These are phyloP conservation scores for Aspidiotus destructor DNA, from an alignment of 2,888 invertebrate species.

Conservation along the genomic window DNA sequence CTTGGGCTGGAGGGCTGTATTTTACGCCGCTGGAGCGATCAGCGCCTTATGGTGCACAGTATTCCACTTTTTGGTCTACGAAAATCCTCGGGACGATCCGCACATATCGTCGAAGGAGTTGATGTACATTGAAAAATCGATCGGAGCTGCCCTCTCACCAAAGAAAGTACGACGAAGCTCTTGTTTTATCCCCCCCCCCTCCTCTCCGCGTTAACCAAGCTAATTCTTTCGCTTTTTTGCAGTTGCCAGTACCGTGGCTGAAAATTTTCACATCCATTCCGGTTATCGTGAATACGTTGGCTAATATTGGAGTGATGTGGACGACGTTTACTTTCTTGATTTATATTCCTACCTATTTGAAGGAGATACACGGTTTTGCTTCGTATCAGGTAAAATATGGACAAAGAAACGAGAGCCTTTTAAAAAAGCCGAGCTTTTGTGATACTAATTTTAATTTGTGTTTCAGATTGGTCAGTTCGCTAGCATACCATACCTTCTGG, in stretches of 20 bases:
- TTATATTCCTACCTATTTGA: slow-evolving; percentile 59
- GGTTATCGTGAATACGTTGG: slow-evolving; percentile 55
- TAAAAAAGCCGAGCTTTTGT: neutral
- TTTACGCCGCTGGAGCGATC: slow-evolving; percentile 53
- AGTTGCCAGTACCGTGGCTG: slow-evolving; percentile 52
- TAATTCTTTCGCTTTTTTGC: slow-evolving; percentile 18
- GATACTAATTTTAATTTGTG: neutral
- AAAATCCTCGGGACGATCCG: slow-evolving; percentile 56
- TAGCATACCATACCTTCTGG: slow-evolving; percentile 52
- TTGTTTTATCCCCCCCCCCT: neutral
- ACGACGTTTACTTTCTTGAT: slow-evolving; percentile 59
- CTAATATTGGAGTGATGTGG: slow-evolving; percentile 59
- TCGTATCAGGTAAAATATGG: slow-evolving; percentile 49
- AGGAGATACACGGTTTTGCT: slow-evolving; percentile 56
- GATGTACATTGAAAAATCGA: slow-evolving; percentile 49
- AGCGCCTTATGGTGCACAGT: slow-evolving; percentile 55
- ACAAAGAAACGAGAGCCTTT: neutral
- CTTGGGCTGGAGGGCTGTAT: slow-evolving; percentile 62
- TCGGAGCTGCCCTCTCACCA: slow-evolving; percentile 45
- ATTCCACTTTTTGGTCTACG: slow-evolving; percentile 54
- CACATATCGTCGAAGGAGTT: slow-evolving; percentile 51
- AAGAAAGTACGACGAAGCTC: slow-evolving; percentile 39
- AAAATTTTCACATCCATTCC: slow-evolving; percentile 51
- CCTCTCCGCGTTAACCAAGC: neutral
- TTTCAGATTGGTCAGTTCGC: slow-evolving; percentile 54